phyloP scores from a whole-genome alignment of 2,113 vertebrate genomes.

The Ciconia stormi region DNA sequence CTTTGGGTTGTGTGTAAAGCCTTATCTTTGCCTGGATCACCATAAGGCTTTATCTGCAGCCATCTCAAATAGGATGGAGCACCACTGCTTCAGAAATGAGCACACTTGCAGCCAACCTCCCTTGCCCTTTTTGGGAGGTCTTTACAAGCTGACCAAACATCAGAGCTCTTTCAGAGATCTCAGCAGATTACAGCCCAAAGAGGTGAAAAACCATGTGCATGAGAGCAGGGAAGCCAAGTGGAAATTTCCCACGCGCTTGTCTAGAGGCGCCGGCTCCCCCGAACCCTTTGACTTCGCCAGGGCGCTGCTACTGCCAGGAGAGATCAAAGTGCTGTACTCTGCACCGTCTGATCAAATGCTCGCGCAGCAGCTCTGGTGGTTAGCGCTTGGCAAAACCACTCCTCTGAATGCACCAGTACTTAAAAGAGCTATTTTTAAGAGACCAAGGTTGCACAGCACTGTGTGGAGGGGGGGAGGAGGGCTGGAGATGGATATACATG shows the following conservation, averaged over 20 bases:
- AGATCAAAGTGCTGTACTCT: neutral
- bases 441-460: neutral
- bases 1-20: neutral
- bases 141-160: neutral
- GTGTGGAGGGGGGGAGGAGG: fast-evolving
- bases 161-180: neutral
- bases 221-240: neutral
- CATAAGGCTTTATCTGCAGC: neutral
- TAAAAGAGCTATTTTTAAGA: neutral
- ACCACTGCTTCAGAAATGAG: neutral
- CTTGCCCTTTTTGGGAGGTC: neutral
- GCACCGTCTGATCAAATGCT: fast-evolving
- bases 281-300: neutral
- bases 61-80: neutral
- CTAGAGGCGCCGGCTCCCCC: fast-evolving
- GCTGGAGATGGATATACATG: neutral
- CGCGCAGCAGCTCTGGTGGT: fast-evolving
- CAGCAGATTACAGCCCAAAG: neutral
- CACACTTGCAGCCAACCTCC: neutral
- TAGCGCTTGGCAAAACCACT: fast-evolving
- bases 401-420: fast-evolving
- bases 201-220: neutral
- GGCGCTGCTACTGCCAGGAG: neutral
- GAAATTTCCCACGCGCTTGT: fast-evolving
- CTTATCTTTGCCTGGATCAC: neutral